Percentiles rank a stretch among this genome's conserved stretches.
Conservation (phyloP, 2,888 invertebrate species). For the Agelastica alni region DNA sequence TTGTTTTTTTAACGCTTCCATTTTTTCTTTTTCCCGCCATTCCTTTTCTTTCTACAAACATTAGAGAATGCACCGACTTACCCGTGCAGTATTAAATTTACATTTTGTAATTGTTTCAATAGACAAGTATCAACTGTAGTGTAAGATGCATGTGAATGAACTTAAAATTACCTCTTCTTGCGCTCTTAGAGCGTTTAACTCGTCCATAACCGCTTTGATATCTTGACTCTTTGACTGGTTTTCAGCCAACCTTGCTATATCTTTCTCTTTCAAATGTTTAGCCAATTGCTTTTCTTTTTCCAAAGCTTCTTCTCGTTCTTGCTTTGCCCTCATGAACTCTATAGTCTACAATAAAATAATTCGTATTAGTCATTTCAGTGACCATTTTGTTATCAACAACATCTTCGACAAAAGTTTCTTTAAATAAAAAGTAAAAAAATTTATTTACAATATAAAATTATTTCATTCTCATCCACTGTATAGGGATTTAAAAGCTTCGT, state of each 20-base stretch:
- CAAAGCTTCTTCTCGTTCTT: conserved; percentile 63
- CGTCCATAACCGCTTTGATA: conserved; percentile 56
- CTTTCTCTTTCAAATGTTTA: conserved; percentile 66
- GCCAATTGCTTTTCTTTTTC: conserved; percentile 61
- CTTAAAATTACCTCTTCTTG: conserved; percentile 63
- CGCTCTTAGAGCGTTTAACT: conserved; percentile 59
- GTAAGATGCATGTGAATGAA: too few species aligned
- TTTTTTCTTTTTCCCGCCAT: conserved; percentile 69
- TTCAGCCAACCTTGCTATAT: conserved; percentile 59
- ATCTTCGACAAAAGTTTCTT: too few species aligned
- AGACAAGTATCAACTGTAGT: too few species aligned
- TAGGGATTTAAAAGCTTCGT: too few species aligned
- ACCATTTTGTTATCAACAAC: too few species aligned
- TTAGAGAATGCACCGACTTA: too few species aligned
- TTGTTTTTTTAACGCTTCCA: conserved; percentile 63
- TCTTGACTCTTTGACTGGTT: conserved; percentile 62
- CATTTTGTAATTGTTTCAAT: too few species aligned
- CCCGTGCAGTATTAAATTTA: too few species aligned
- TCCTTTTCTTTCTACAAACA: conserved; percentile 71
- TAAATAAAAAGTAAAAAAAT: too few species aligned
- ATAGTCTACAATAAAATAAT: conserved; percentile 57
- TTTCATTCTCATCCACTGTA: too few species aligned
- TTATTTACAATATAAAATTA: too few species aligned
- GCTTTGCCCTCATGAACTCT: conserved; percentile 67
- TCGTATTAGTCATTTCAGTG: too few species aligned